Evolutionary conservation across 2,888 invertebrate genomes (phyloP).

Genomic region (Drosophila putrida): DNA sequence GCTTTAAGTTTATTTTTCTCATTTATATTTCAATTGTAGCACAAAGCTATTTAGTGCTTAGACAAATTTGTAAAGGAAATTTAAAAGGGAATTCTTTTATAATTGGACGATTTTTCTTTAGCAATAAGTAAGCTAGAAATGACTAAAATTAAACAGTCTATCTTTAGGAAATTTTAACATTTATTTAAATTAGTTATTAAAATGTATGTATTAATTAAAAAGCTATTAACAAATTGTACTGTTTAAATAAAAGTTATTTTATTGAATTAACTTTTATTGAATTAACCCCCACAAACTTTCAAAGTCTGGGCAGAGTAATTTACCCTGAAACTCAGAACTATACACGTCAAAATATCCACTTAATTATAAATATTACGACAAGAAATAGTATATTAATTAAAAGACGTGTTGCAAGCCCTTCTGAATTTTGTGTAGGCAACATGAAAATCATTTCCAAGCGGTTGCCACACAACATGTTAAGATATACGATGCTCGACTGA

Average conservation of each 20-base stretch:
- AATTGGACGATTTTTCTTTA: no score
- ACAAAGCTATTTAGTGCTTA: slow-evolving; percentile 3
- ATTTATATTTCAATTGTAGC: slow-evolving; percentile 31
- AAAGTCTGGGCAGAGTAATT: neutral
- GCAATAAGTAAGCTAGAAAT: no score
- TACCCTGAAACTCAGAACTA: neutral
- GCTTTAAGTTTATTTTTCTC: slow-evolving; percentile 39
- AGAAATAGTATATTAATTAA: slow-evolving; percentile 13
- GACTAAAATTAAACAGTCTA: no score
- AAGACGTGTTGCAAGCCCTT: slow-evolving; percentile 15
- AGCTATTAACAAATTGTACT: no score
- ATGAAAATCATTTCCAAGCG: slow-evolving; percentile 28
- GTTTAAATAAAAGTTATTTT: no score
- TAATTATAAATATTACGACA: slow-evolving; percentile 43
- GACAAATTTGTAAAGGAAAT: slow-evolving; percentile 4
- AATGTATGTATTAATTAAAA: no score
- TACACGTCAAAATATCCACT: slow-evolving; percentile 13
- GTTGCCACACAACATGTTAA: slow-evolving; percentile 41
- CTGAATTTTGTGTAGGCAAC: slow-evolving; percentile 7
- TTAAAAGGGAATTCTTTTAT: neutral
- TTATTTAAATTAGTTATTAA: no score
- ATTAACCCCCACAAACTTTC: neutral
- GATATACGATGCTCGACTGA: slow-evolving; percentile 20
- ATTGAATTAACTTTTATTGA: neutral
- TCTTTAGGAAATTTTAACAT: no score